Base-by-base conservation (phyloP, 2,888 invertebrate genomes). In the Drosophila kanekoi region DNA sequence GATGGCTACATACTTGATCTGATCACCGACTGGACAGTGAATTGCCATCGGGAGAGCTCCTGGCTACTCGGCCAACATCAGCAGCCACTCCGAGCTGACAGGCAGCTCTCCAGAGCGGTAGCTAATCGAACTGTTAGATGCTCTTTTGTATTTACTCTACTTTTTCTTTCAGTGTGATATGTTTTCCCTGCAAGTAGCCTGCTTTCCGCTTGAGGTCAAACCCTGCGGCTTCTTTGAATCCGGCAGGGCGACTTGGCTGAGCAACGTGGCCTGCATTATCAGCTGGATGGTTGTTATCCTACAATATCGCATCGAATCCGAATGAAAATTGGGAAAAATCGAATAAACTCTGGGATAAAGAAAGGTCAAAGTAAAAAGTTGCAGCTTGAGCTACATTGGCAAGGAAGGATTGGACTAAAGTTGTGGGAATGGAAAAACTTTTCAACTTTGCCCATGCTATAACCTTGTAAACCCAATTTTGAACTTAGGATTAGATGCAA, bases 131-230 rank as follows among this genome's bases (percentile, higher is more conserved):
- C 0, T 20, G 0, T 3, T 2, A 11, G 0, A 2, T 3, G 3
- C 1, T 9, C 10, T 14, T 16, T 3, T 10, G 0, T 14, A 18
- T 4, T 52, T 14, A 67, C 9, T 2, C n/a, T 10, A 3, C 4
- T 1, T 11, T 74, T 67, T 57, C 33, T 74, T 78, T 38, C 75
- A 77, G 77, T 77, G 60, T 62, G 58, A 78, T 4, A 41, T 60
- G 0, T 59, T 65, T 23, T 60, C 58, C 8, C 48, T 78, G 10
- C 78, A 78, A 44, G 38, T 78, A 4, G 51, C 60, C 8, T 48
- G 57, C 14, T 78, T 58, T 13, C 67, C 72, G 0, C 28, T 65
- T 1, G 3, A 51, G 9, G 20, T 71, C 3, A 44, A 52, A 0
- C 51, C 78, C 4, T 78, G 18, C 6, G 75, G 78, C 10, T 23